Conservation (phyloP, 2,797 vertebrate genomes). For the Knipowitschia caucasica region DNA sequence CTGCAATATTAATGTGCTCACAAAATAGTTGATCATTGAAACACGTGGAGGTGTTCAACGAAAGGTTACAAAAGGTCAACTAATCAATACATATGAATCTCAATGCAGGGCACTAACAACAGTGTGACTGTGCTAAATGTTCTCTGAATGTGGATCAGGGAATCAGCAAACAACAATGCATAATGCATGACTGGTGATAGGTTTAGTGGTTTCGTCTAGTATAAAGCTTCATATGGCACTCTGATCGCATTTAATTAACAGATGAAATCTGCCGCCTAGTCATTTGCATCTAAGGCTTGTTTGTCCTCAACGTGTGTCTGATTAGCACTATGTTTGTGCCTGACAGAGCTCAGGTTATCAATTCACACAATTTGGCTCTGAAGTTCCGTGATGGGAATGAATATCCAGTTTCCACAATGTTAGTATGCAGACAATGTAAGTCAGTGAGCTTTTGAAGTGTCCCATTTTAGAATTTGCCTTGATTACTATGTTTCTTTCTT, state of each 20-base stretch:
- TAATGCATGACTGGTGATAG: constrained; percentile 7
- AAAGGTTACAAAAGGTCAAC: constrained; percentile 5
- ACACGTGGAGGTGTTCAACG: constrained; percentile 8
- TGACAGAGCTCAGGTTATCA: constrained; percentile 8
- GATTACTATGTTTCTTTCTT: constrained; percentile 33
- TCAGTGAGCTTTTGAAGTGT: constrained; percentile 5
- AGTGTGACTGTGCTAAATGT: background rate
- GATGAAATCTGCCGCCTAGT: constrained; percentile 26
- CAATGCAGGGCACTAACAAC: background rate
- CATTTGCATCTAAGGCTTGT: constrained; percentile 24
- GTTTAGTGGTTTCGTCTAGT: constrained; percentile 21
- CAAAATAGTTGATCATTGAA: constrained; percentile 2
- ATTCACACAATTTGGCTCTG: constrained; percentile 17
- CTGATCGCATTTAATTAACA: constrained; percentile 30
- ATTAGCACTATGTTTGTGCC: constrained; percentile 24
- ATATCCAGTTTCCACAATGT: constrained; percentile 13
- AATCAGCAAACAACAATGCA: background rate
- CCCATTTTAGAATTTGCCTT: constrained; percentile 21
- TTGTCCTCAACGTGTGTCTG: constrained; percentile 27
- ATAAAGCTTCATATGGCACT: constrained; percentile 1
- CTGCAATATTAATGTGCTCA: background rate
- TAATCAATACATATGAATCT: constrained; percentile 9
- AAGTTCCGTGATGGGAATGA: background rate
- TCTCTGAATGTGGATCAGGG: background rate
- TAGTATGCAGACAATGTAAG: constrained; percentile 8